These are phyloP conservation scores for Beaufortia kweichowensis DNA, from an alignment of 2,113 vertebrate genomes.

Conservation along the genomic window DNA sequence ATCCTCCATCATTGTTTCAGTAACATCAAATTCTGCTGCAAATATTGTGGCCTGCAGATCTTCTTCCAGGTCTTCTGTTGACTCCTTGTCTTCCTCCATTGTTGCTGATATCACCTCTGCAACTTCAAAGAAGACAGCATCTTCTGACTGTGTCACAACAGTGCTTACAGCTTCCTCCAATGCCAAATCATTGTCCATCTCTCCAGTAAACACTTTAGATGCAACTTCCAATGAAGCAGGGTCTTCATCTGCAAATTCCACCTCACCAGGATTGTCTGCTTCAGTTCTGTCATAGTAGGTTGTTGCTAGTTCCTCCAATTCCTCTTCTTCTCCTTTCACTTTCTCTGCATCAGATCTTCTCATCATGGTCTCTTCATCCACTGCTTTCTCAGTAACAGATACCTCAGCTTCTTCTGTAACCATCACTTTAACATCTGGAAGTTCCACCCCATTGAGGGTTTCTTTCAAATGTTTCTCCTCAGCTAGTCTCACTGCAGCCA, in stretches of 20 bases:
- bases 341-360: neutral
- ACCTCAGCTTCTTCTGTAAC: neutral
- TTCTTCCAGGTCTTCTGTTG: neutral
- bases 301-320: neutral
- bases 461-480: constrained; percentile 26
- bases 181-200: too few species aligned
- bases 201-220: neutral
- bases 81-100: neutral
- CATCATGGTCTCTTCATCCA: too few species aligned
- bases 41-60: neutral
- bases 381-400: neutral
- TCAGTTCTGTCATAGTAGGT: neutral
- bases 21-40: neutral
- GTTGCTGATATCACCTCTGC: too few species aligned
- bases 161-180: too few species aligned
- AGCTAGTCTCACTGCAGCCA: constrained; percentile 39
- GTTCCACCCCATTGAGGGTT: neutral
- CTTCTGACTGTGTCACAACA: too few species aligned
- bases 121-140: too few species aligned
- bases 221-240: neutral
- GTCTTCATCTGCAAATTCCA: neutral
- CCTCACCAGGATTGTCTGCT: neutral
- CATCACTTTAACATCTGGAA: neutral
- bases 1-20: neutral
- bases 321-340: neutral